These are phyloP conservation scores for Melanocharis versteri DNA, from an alignment of 2,113 vertebrate genomes.

Conservation along the genomic window DNA sequence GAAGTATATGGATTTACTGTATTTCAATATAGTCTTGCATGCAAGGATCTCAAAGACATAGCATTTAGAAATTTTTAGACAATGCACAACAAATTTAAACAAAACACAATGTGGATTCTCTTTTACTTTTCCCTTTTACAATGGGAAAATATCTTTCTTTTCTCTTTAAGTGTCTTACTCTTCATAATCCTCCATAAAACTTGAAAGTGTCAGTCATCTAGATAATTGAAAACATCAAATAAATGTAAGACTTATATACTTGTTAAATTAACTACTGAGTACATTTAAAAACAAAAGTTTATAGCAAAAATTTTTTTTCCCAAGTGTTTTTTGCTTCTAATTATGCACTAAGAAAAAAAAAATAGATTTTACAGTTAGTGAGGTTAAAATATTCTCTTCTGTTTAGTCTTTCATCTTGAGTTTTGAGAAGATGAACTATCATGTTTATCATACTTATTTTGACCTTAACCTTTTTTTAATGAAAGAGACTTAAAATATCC, in stretches of 20 bases:
- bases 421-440: constrained; percentile 76
- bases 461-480: constrained; percentile 80
- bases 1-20: constrained; percentile 23
- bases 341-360: background rate
- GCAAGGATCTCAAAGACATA: background rate
- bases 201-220: constrained; percentile 73
- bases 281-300: constrained; percentile 54
- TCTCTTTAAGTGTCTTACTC: constrained; percentile 51
- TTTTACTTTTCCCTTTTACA: constrained; percentile 2
- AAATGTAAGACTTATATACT: constrained; percentile 49
- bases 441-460: constrained; percentile 80
- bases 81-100: constrained; percentile 33
- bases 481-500: constrained; percentile 81
- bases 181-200: constrained; percentile 72
- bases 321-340: constrained; percentile 31
- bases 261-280: constrained; percentile 63
- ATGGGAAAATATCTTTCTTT: constrained; percentile 60
- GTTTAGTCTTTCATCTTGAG: constrained; percentile 75
- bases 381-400: constrained; percentile 68
- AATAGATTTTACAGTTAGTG: constrained; percentile 30
- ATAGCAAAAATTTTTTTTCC: constrained; percentile 30
- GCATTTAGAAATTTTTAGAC: constrained; percentile 28
- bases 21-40: constrained; percentile 39
- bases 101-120: constrained; percentile 40
- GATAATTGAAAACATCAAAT: constrained; percentile 73